Percentiles rank a stretch among this genome's conserved stretches.
These are phyloP conservation scores for Drosophila nr. perissopoda DNA, from an alignment of 2,888 invertebrate genomes.

Conservation along the genomic window DNA sequence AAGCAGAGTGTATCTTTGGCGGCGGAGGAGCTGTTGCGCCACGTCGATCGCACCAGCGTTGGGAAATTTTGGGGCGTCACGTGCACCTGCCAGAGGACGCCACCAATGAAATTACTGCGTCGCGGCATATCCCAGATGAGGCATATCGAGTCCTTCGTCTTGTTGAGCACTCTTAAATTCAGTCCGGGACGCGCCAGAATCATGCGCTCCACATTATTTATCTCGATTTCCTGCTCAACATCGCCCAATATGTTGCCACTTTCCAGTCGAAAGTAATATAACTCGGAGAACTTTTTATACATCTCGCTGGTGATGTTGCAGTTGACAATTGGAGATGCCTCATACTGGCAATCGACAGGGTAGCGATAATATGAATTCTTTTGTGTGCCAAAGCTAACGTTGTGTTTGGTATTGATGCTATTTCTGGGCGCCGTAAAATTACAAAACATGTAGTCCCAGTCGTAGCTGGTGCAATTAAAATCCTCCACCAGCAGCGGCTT, in stretches of 20 bases:
- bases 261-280: slow-evolving; percentile 87
- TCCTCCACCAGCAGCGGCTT: slow-evolving; percentile 88
- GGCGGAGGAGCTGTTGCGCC: slow-evolving; percentile 55
- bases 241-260: slow-evolving; percentile 88
- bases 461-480: slow-evolving; percentile 90
- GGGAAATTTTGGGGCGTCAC: slow-evolving; percentile 69
- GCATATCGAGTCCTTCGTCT: slow-evolving; percentile 72
- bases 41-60: slow-evolving; percentile 39
- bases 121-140: slow-evolving; percentile 78
- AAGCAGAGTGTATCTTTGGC: slow-evolving; percentile 70
- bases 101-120: slow-evolving; percentile 69
- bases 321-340: slow-evolving; percentile 66
- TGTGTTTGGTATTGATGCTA: slow-evolving; percentile 87
- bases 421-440: slow-evolving; percentile 89
- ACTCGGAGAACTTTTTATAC: slow-evolving; percentile 85
- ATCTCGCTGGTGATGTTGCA: slow-evolving; percentile 78
- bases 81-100: slow-evolving; percentile 77
- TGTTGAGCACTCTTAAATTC: slow-evolving; percentile 62
- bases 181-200: slow-evolving; percentile 76
- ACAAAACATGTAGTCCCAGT: slow-evolving; percentile 91
- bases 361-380: slow-evolving; percentile 56
- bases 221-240: slow-evolving; percentile 71
- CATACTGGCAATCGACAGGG: slow-evolving; percentile 70
- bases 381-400: slow-evolving; percentile 67
- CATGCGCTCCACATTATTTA: slow-evolving; percentile 72